Percentiles rank a stretch among this genome's conserved stretches.
These are phyloP conservation scores for Thecocarcelia acutangulata DNA, from an alignment of 2,888 invertebrate genomes.

Conservation along the genomic window DNA sequence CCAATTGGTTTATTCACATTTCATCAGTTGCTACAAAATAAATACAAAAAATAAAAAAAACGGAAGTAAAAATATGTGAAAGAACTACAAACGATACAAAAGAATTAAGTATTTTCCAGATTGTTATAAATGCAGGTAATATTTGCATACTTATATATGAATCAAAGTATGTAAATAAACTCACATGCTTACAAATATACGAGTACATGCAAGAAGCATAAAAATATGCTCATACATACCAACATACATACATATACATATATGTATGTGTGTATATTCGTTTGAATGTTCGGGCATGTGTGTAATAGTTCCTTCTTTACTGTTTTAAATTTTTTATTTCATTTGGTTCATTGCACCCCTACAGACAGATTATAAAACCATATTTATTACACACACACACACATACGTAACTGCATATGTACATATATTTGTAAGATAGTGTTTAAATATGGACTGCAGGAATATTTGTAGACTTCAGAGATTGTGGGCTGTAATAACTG, in stretches of 20 bases:
- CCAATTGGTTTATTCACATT: constrained; percentile 44
- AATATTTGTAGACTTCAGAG: constrained; percentile 28
- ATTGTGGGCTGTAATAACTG: not conserved
- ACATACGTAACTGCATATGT: not conserved
- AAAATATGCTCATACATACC: constrained; percentile 32
- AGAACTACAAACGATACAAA: not conserved
- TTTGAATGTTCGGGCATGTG: constrained; percentile 35
- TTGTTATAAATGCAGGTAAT: constrained; percentile 60
- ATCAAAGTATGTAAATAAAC: constrained; percentile 34
- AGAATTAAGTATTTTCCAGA: constrained; percentile 32
- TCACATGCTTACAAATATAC: not conserved
- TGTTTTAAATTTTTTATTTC: constrained; percentile 35
- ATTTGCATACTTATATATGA: constrained; percentile 38
- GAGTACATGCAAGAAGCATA: not conserved
- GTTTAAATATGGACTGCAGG: not conserved
- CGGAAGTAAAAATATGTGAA: not conserved
- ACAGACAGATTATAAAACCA: constrained; percentile 67
- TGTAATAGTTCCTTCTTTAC: constrained; percentile 36
- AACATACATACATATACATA: not conserved
- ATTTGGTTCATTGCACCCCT: constrained; percentile 71
- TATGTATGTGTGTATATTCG: not conserved
- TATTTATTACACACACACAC: constrained; percentile 34
- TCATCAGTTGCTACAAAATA: constrained; percentile 33
- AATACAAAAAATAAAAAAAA: not conserved
- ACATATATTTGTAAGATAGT: constrained; percentile 5